Evolutionary conservation across 1,140 invertebrate genomes (phyloP), one percentile per base, ranked within the genome.

Genomic region (Campoletis sonorensis): DNA sequence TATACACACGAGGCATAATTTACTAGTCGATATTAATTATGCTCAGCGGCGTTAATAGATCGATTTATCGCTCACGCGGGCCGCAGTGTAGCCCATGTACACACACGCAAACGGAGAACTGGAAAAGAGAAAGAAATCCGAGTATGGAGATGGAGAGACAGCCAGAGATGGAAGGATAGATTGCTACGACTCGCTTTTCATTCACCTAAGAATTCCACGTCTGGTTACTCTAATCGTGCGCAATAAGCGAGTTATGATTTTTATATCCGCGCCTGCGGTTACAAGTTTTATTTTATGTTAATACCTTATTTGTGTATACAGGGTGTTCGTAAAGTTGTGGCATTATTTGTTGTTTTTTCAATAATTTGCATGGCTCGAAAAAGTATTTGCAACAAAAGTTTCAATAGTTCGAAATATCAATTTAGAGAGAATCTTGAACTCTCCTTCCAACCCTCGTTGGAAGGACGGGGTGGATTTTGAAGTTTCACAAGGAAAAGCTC

Each of bases 1-100:
- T 5, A 1, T 54, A 18, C 27, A 77, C 67, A 51, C 58, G 49
- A 26, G 73, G 61, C 80, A 82, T 85, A 84, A 86, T 84, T 86
- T 84, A 84, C 61, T 84, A 72, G 82, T 79, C 82, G 54, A 78
- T 86, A 86, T 86, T 87, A 87, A 88, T 88, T 87, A 84, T 84
- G 84, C 83, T 82, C 84, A 79, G 72, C 54, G 76, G 79, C 79
- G 80, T 81, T 85, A 87, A 87, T 86, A 82, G 86, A 83, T 83
- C 85, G 84, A 85, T 86, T 86, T 87, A 85, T 84, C 81, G 83
- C 73, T 71, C 21, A 37, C 54, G 40, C 23, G 21, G 21, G 8
- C 49, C 45, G 40, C 18, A 5, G 18, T n/a, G 15, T 58, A 54
- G 23, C 51, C 30, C 72, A 37, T 58, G 45, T 58, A 58, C 21